A percentile compares a stretch with the other conserved stretches of the same genome.
These are phyloP conservation scores for Nyctereutes procyonoides DNA, from an alignment of 2,113 vertebrate species.

Conservation along the genomic window DNA sequence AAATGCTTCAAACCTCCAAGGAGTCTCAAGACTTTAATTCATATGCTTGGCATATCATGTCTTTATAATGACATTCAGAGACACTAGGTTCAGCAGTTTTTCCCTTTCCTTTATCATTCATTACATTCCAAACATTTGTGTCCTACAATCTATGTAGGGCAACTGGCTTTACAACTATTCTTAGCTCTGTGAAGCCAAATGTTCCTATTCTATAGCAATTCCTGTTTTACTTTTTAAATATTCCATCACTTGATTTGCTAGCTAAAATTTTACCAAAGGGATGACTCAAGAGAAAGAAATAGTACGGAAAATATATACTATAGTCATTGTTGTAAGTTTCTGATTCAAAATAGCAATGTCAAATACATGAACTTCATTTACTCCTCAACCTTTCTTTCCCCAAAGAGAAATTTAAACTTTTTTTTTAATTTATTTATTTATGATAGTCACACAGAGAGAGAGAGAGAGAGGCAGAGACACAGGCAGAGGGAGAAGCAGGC, in stretches of 20 bases:
- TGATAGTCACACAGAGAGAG: no score
- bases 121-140: conserved; percentile 71
- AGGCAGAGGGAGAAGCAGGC: no score
- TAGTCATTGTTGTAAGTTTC: background rate
- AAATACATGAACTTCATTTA: background rate
- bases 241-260: conserved; percentile 62
- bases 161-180: conserved; percentile 64
- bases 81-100: conserved; percentile 52
- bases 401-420: background rate
- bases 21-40: conserved; percentile 70
- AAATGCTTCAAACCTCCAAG: conserved; percentile 6
- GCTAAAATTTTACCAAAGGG: conserved; percentile 1
- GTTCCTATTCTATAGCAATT: conserved; percentile 45
- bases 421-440: no score
- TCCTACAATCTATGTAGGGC: conserved; percentile 65
- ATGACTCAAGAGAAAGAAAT: background rate
- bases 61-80: conserved; percentile 66
- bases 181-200: conserved; percentile 60
- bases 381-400: background rate
- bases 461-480: no score
- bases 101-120: conserved; percentile 59
- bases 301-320: background rate
- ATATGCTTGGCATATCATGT: conserved; percentile 57
- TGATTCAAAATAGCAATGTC: background rate
- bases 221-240: conserved; percentile 66